Evolutionary conservation across 2,113 vertebrate species (phyloP).

Genomic region (Spermophilus dauricus): DNA sequence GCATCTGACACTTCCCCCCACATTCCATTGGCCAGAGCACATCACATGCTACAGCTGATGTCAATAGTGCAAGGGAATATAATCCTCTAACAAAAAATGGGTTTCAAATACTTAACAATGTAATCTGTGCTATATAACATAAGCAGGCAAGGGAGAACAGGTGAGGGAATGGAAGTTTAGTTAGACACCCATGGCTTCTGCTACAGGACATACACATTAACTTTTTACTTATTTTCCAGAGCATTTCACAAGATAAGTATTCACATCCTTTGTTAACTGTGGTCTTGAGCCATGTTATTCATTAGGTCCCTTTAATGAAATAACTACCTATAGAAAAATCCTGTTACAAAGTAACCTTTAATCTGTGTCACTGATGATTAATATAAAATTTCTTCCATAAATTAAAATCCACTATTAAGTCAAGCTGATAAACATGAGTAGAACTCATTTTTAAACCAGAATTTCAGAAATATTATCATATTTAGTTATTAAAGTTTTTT

Average conservation of each 20-base stretch:
- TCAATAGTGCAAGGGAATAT: background rate
- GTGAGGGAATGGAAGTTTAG: background rate
- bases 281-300: background rate
- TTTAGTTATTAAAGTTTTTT: slow-evolving; percentile 58
- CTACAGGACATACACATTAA: background rate
- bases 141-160: background rate
- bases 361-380: background rate
- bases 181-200: background rate
- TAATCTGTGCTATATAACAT: background rate
- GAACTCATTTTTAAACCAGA: slow-evolving; percentile 72
- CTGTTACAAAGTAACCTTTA: background rate
- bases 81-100: background rate
- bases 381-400: slow-evolving; percentile 49
- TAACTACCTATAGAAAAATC: slow-evolving; percentile 16
- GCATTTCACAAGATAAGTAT: slow-evolving; percentile 26
- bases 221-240: slow-evolving; percentile 37
- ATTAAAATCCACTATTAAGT: slow-evolving; percentile 68
- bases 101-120: background rate
- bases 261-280: background rate
- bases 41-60: background rate
- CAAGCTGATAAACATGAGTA: slow-evolving; percentile 60
- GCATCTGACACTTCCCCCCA: background rate
- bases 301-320: slow-evolving; percentile 7
- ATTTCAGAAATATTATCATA: slow-evolving; percentile 33
- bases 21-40: background rate